These are phyloP conservation scores for Caenorhabditis uteleia DNA, from an alignment of 2,888 invertebrate genomes.

Conservation along the genomic window DNA sequence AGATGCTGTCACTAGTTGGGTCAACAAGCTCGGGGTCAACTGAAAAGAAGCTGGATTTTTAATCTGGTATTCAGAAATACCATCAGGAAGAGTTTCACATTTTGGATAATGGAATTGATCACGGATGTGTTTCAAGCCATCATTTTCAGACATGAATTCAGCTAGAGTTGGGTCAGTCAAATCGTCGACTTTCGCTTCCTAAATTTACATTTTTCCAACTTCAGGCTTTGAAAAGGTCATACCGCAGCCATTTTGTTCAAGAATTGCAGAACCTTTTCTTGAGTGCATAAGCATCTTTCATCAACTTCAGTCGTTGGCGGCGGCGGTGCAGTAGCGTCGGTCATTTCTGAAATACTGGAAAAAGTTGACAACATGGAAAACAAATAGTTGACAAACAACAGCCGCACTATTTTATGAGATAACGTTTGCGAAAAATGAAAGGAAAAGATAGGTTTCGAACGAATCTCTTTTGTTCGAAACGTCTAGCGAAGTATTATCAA, in stretches of 20 bases:
- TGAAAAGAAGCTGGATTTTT: too few species aligned
- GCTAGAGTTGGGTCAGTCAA: slow-evolving; percentile 41
- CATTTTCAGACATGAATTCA: slow-evolving; percentile 39
- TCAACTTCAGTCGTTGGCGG: slow-evolving; percentile 18
- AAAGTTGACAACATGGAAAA: too few species aligned
- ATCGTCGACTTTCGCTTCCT: slow-evolving; percentile 38
- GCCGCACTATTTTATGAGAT: too few species aligned
- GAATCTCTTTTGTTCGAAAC: too few species aligned
- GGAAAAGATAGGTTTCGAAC: too few species aligned
- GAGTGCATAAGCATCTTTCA: slow-evolving; percentile 37
- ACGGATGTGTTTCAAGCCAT: slow-evolving; percentile 48
- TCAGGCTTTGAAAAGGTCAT: neutral
- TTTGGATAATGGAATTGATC: slow-evolving; percentile 62
- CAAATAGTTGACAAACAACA: too few species aligned
- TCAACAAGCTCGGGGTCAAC: slow-evolving; percentile 48
- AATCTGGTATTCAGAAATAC: slow-evolving; percentile 18
- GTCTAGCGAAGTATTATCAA: too few species aligned
- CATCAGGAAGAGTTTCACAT: slow-evolving; percentile 59
- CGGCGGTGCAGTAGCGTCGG: too few species aligned
- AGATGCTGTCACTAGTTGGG: slow-evolving; percentile 73
- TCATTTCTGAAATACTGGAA: too few species aligned
- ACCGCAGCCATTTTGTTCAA: slow-evolving; percentile 43
- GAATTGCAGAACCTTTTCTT: slow-evolving; percentile 41
- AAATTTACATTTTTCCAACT: slow-evolving; percentile 5
- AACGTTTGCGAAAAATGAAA: too few species aligned